Evolutionary conservation across 2,113 vertebrate species (phyloP), one percentile per base, ranked within the genome.

Genomic region (Aptenodytes forsteri): DNA sequence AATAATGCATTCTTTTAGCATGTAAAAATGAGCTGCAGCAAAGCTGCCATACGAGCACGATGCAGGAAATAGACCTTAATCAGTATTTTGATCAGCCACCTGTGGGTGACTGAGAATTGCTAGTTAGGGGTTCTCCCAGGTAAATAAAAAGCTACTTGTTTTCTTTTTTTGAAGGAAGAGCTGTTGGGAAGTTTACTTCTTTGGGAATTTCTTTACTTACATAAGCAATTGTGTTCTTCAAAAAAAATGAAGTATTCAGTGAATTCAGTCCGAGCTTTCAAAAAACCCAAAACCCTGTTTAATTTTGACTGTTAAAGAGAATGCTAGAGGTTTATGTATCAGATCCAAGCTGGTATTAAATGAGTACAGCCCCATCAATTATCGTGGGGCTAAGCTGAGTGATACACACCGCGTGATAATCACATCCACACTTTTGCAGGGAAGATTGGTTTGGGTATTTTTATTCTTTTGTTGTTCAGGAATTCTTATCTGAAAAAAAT

Each of bases 81-180:
- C 93, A 90, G 78, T 96, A 91, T 91, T 97, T 91, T 96, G 96
- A 61, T 96, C 90, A 96, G 86, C 92, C 83, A 97, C 93, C 67
- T 87, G 59, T 91, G 84, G 38, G 61, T 96, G 90, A 93, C 72
- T 90, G 91, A 95, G 77, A 97, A 87, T 92, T 88, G 65, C 84
- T 88, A 65, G 87, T 95, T 94, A 93, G 93, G 77, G 36, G 47
- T 84, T 85, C 40, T 93, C 46, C 59, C 40, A 79, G 83, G 87
- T 92, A 86, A 90, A 80, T 66, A 81, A 92, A 93, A 93, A 70
- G 47, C 55, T 85, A 7, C 27, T 69, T 71, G 56, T 72, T 95
- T 90, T 66, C 72, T 55, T 76, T 66, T 56, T 62, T 66, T 80
- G 71, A 76, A 92, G 72, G 55, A 84, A 52, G 34, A 87, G 30